Conservation (phyloP, 2,113 vertebrate genomes). For the Siniperca chuatsi region DNA sequence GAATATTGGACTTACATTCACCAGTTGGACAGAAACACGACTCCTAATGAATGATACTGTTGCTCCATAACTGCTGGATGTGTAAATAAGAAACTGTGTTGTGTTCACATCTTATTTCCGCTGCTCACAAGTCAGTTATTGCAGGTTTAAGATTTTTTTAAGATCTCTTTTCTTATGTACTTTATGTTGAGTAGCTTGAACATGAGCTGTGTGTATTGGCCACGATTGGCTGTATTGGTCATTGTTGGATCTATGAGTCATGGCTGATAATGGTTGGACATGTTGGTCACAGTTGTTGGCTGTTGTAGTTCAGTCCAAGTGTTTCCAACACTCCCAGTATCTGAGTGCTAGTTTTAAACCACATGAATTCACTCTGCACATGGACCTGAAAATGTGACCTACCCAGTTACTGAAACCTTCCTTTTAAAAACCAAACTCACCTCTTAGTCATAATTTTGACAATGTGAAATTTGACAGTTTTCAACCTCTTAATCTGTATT, state of each 20-base stretch:
- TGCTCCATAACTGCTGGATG: too few relatives aligned
- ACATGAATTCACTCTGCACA: neutral
- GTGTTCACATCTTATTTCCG: neutral
- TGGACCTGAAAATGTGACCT: neutral
- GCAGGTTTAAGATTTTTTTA: neutral
- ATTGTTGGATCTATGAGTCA: slow-evolving; percentile 1
- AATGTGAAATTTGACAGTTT: neutral
- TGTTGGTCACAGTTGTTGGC: neutral
- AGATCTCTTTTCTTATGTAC: neutral
- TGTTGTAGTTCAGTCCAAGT: neutral
- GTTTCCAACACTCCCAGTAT: neutral
- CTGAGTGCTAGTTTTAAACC: neutral
- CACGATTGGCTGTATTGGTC: neutral
- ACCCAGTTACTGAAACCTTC: neutral
- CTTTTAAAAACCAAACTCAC: neutral
- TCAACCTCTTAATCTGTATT: neutral
- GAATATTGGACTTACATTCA: neutral
- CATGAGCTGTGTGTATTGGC: neutral
- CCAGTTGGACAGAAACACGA: neutral
- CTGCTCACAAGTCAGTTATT: neutral
- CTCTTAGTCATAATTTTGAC: too few relatives aligned
- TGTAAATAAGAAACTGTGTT: neutral
- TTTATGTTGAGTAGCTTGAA: neutral
- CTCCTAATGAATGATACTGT: too few relatives aligned
- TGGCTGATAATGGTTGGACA: neutral